Base-by-base conservation (phyloP, 2,113 vertebrate genomes). In the Menura novaehollandiae region DNA sequence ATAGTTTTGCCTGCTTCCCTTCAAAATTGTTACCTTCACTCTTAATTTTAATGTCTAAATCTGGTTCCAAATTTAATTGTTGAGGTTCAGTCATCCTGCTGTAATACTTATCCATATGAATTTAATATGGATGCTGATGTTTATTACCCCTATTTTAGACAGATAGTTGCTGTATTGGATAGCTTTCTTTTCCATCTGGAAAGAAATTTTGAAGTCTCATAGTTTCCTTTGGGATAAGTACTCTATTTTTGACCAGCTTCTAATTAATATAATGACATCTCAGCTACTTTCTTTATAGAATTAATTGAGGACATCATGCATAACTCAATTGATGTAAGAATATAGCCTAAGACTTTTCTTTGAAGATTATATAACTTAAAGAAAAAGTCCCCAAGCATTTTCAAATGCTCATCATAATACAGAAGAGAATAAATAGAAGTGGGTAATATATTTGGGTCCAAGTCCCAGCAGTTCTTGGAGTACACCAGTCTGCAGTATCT, bases 261-360 rank as follows among this genome's bases (percentile, higher is more conserved):
- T 89, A 85, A 92, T 95, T 91, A 79, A 66, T 93, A 18, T 72
- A 89, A 77, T 90, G 55, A 55, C 18, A 67, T 89, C 43, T 75
- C 44, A 83, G 71, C 63, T 76, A 47, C 35, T 91, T 91, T 78
- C 39, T 46, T 74, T 41, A 67, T 77, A 41, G 68, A 92, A 77
- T 69, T 91, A 87, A 91, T 83, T 91, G 75, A 64, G 68, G 52
- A 68, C 47, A 60, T 71, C 16, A 43, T 88, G 26, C 22, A 22
- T 92, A 92, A 67, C 69, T 93, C 49, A 80, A 18, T 21, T 67
- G 19, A 77, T 77, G 7, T 71, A 71, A 92, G 59, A 86, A 51
- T 92, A 39, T 59, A 93, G 64, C 22, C 16, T n/a, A 83, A 77
- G 35, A 86, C 8, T 77, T 76, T 43, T 88, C 64, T 93, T 90